These are phyloP conservation scores for Cheirogaleus major DNA, from an alignment of 2,797 vertebrate genomes.

Conservation along the genomic window DNA sequence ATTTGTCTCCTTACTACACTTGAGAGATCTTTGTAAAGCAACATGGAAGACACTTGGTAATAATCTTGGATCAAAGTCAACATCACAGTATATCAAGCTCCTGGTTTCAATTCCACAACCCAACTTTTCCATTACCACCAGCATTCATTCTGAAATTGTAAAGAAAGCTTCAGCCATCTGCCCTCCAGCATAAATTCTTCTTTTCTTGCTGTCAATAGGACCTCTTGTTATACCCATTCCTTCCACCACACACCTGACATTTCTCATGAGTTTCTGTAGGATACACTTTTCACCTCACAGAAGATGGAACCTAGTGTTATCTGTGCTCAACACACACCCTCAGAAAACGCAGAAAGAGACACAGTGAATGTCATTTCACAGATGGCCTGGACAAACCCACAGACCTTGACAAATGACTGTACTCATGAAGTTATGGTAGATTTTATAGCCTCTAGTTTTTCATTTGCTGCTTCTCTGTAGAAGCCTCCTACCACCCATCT, in stretches of 20 bases:
- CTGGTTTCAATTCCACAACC: neutral
- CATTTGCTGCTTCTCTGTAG: neutral
- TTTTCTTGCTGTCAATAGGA: neutral
- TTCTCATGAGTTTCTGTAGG: neutral
- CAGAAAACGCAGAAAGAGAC: neutral
- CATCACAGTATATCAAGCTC: neutral
- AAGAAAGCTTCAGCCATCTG: neutral
- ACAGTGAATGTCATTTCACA: neutral
- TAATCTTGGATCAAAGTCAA: neutral
- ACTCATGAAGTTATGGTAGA: neutral
- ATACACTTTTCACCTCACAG: neutral
- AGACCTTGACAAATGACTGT: neutral
- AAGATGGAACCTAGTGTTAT: neutral
- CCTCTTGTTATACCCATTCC: neutral
- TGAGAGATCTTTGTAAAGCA: neutral
- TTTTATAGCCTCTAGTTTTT: neutral
- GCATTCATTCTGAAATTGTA: neutral
- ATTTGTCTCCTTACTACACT: neutral
- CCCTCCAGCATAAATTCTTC: neutral
- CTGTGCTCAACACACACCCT: neutral
- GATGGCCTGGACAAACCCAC: neutral
- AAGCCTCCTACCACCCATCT: constrained; percentile 33
- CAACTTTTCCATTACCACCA: neutral
- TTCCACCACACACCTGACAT: neutral
- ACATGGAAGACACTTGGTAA: neutral